Conservation (phyloP, 1,140 invertebrate species). For the Hycleus phaleratus region DNA sequence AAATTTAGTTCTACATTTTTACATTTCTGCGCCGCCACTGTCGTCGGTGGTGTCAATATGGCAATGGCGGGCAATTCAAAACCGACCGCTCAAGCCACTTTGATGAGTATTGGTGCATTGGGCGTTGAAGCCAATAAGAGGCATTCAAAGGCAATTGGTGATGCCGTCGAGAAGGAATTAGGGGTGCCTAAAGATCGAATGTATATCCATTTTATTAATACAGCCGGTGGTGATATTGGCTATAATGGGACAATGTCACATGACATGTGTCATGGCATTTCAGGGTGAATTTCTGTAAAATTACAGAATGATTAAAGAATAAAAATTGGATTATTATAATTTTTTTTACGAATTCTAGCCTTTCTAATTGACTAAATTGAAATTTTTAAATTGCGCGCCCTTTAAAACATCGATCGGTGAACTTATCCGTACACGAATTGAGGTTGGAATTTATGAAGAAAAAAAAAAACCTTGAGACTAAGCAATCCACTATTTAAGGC, state of each 20-base stretch:
- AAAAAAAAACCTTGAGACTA: too few species aligned
- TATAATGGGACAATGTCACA: constrained; percentile 59
- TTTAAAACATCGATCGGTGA: too few species aligned
- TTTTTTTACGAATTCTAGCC: too few species aligned
- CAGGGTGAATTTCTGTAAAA: constrained; percentile 36
- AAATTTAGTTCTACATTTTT: constrained; percentile 11
- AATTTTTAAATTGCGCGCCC: too few species aligned
- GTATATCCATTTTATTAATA: constrained; percentile 56
- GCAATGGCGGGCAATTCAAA: constrained; percentile 53
- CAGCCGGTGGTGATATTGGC: constrained; percentile 49
- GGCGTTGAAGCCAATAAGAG: constrained; percentile 59
- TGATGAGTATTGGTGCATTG: constrained; percentile 58
- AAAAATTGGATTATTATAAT: too few species aligned
- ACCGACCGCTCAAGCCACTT: constrained; percentile 51
- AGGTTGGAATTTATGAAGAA: too few species aligned
- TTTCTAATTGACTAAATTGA: too few species aligned
- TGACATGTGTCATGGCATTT: constrained; percentile 54
- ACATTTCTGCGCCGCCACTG: constrained; percentile 53
- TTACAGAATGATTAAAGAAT: too few species aligned
- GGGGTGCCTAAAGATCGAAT: constrained; percentile 51
- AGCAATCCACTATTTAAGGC: too few species aligned
- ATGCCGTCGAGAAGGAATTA: constrained; percentile 50
- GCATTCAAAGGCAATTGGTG: constrained; percentile 51
- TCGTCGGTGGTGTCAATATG: constrained; percentile 53
- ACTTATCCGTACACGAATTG: too few species aligned